Base-by-base conservation (phyloP, 2,113 vertebrate genomes). In the Clarias batrachus region DNA sequence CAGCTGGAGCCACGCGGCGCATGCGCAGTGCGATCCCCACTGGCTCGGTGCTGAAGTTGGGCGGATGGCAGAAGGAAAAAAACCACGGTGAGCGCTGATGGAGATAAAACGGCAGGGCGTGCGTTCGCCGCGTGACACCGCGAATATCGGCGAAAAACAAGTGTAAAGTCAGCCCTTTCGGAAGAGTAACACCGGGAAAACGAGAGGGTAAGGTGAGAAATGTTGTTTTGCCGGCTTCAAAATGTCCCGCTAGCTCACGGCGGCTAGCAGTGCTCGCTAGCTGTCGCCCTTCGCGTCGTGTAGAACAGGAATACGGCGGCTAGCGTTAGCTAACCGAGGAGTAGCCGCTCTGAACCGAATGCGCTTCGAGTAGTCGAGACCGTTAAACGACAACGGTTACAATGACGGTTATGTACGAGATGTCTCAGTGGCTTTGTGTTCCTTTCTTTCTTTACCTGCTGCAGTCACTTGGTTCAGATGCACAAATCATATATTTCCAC, bases 21-120 rank as follows among this genome's bases (percentile, higher is more conserved):
- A 84, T 95, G 95, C 95, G 95, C 95, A 95, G 93, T 95, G 94
- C 94, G 93, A 25, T 94, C 83, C 87, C 94, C 94, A 93, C 93
- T 94, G 94, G 93, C 95, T 95, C 94, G 95, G 95, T 96, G 94
- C 94, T 96, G 95, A 95, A 95, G 95, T 94, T 95, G 95, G 95
- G 95, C 94, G 95, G 95, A 95, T 95, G 94, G 94, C 93, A 93
- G 94, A 92, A 93, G 21, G 17, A 94, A 70, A 70, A 92, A 92
- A 83, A 33, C 27, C 48, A 52, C 16, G 82, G 66, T 60, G 37
- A 92, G 92, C 93, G 89, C 92, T 93, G 94, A 94, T 94, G 94
- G 95, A 95, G 92, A 86, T 93, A 92, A 92, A 89, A 93, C 92
- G 89, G 90, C 93, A 65, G 92, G 92, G 92, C 92, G 92, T 82